Percentiles rank a stretch among this genome's conserved stretches.
Conservation (phyloP, 2,888 invertebrate genomes). For the Melanostoma mellinum region DNA sequence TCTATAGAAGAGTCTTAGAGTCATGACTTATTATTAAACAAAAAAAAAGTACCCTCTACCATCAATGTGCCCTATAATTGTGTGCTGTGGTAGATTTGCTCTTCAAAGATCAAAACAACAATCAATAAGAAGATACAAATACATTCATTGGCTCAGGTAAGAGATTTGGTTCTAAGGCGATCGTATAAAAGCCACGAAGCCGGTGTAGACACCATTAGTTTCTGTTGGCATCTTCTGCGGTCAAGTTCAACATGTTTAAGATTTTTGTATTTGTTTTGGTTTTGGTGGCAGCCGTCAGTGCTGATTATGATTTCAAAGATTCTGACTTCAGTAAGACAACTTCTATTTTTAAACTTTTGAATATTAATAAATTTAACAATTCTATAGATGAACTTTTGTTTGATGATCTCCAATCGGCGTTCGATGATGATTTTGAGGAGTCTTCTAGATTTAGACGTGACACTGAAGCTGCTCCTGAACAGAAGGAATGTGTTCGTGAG, state of each 20-base stretch:
- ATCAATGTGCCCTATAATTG: slow-evolving; percentile 29
- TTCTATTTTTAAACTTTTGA: not conserved
- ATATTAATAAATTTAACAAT: not conserved
- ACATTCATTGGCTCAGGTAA: slow-evolving; percentile 2
- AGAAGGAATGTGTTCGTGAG: slow-evolving; percentile 62
- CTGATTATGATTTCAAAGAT: slow-evolving; percentile 76
- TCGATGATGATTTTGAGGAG: slow-evolving; percentile 61
- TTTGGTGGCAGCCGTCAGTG: slow-evolving; percentile 52
- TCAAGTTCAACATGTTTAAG: slow-evolving; percentile 71
- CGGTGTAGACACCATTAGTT: slow-evolving; percentile 45
- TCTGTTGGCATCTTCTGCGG: slow-evolving; percentile 35
- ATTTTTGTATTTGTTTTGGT: slow-evolving; percentile 58
- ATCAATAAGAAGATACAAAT: slow-evolving; percentile 9
- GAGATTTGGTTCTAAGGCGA: slow-evolving; percentile 21
- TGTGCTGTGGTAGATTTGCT: not conserved
- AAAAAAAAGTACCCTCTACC: not conserved
- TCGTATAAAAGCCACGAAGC: slow-evolving; percentile 48
- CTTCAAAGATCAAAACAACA: slow-evolving; percentile 17
- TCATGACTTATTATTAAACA: not conserved
- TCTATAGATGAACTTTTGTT: slow-evolving; percentile 75
- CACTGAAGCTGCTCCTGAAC: slow-evolving; percentile 45
- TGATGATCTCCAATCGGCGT: slow-evolving; percentile 70
- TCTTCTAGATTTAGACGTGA: slow-evolving; percentile 65
- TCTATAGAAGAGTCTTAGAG: not conserved
- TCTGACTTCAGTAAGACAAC: slow-evolving; percentile 74